Percentiles rank a stretch among this genome's conserved stretches.
phyloP scores from a whole-genome alignment of 2,113 vertebrate genomes.

The Dolichallabes microphthalmus region DNA sequence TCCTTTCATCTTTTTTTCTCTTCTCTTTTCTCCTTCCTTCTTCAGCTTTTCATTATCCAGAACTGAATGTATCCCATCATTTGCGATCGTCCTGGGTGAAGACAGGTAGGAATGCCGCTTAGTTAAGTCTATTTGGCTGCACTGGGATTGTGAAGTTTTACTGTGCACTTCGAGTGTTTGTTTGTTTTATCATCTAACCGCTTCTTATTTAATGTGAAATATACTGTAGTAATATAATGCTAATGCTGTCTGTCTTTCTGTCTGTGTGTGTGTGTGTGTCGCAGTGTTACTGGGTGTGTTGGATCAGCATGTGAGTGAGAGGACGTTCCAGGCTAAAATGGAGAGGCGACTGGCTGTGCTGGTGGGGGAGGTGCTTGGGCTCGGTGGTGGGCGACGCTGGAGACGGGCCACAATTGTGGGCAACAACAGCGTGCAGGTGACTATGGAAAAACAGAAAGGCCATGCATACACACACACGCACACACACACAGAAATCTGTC shows the following conservation, averaged over 20 bases:
- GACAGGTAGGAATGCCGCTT: constrained; percentile 78
- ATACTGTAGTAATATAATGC: background rate
- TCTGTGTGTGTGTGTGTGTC: constrained; percentile 26
- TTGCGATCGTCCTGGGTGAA: constrained; percentile 93
- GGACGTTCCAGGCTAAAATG: constrained; percentile 90
- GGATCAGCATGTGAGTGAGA: constrained; percentile 80
- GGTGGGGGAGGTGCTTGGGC: constrained; percentile 80
- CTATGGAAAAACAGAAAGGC: background rate
- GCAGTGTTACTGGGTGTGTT: constrained; percentile 82
- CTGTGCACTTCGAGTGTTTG: background rate
- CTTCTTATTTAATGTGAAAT: constrained; percentile 26
- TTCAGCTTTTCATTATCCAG: constrained; percentile 90
- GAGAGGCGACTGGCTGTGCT: constrained; percentile 89
- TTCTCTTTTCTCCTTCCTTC: background rate
- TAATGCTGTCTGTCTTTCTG: background rate
- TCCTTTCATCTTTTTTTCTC: too few relatives aligned
- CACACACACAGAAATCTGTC: constrained; percentile 10
- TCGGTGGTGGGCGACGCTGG: constrained; percentile 76
- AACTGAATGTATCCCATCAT: constrained; percentile 86
- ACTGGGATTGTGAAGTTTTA: background rate
- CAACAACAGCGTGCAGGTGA: constrained; percentile 88
- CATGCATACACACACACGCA: constrained; percentile 13
- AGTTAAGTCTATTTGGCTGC: background rate
- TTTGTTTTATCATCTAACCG: background rate
- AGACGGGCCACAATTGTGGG: constrained; percentile 83